phyloP scores from a whole-genome alignment of 2,888 invertebrate species.

The Papilio protenor region DNA sequence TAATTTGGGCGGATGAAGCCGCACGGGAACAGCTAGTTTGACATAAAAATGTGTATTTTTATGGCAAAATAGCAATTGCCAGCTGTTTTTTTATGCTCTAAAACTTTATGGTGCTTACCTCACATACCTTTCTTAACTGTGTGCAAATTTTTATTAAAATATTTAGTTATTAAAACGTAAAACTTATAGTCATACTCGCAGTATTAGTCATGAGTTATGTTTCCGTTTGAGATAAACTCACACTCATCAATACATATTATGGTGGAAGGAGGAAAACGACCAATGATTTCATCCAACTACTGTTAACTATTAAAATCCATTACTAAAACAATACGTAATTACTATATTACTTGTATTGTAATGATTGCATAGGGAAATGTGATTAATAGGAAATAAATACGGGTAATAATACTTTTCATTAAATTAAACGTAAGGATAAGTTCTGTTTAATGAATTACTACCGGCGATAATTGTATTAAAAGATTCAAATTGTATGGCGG shows the following conservation, averaged over 20 bases:
- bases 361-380: not conserved
- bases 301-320: not conserved
- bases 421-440: not conserved
- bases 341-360: not conserved
- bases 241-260: not conserved
- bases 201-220: not conserved
- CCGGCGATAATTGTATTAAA: not conserved
- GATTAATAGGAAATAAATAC: not conserved
- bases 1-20: too few relatives aligned
- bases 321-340: not conserved
- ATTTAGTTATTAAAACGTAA: not conserved
- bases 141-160: slow-evolving; percentile 33
- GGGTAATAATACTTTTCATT: not conserved
- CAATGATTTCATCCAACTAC: not conserved
- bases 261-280: not conserved
- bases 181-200: not conserved
- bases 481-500: not conserved
- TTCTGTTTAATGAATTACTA: too few relatives aligned
- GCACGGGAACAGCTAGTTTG: too few relatives aligned
- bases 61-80: not conserved
- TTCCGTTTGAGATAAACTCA: not conserved
- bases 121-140: too few relatives aligned
- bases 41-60: too few relatives aligned
- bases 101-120: not conserved
- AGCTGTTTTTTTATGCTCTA: not conserved